Percentiles rank a stretch among this genome's conserved stretches.
These are phyloP conservation scores for Hiodon tergisus DNA, from an alignment of 2,113 vertebrate species.

Conservation along the genomic window DNA sequence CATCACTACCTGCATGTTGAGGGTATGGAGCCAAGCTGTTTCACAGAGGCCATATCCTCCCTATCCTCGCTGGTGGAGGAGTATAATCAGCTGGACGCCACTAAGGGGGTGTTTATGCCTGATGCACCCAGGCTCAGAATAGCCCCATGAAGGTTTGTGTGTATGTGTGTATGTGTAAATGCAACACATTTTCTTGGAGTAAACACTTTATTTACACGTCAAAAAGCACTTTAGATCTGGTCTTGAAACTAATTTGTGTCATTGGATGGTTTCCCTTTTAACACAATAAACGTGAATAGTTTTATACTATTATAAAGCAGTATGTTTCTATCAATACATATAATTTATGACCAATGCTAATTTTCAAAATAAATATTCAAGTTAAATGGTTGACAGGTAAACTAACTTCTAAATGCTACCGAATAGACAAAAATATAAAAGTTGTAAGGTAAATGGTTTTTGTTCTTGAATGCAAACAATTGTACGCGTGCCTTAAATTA, in stretches of 20 bases:
- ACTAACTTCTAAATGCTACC: not conserved
- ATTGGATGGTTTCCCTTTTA: not conserved
- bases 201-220: not conserved
- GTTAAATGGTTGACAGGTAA: not conserved
- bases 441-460: not conserved
- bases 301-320: not conserved
- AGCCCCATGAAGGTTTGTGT: slow-evolving; percentile 55
- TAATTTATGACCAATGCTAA: not conserved
- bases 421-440: not conserved
- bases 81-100: slow-evolving; percentile 74
- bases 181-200: not conserved
- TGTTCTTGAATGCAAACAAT: no score
- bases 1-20: slow-evolving; percentile 89
- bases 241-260: not conserved
- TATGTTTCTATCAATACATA: not conserved
- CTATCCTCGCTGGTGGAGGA: slow-evolving; percentile 81
- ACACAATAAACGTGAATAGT: slow-evolving; percentile 5
- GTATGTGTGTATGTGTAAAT: not conserved
- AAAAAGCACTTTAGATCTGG: not conserved
- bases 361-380: slow-evolving; percentile 7
- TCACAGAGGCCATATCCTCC: slow-evolving; percentile 75
- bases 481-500: no score
- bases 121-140: slow-evolving; percentile 70
- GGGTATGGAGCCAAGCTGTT: slow-evolving; percentile 81
- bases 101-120: slow-evolving; percentile 50